phyloP scores from a whole-genome alignment of 2,113 vertebrate genomes.

The Ptilorrhoa leucosticta region DNA sequence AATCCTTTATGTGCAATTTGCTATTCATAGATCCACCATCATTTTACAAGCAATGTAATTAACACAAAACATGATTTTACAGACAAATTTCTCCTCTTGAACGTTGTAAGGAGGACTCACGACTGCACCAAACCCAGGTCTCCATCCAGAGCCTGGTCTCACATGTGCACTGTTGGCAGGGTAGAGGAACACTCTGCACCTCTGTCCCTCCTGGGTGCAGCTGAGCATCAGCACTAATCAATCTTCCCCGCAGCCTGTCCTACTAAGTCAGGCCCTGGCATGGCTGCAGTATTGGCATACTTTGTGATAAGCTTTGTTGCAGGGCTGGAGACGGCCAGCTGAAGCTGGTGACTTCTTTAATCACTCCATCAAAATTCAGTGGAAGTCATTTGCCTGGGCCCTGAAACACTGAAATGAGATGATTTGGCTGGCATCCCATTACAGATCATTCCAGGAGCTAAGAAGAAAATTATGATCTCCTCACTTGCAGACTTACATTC shows the following conservation, averaged over 20 bases:
- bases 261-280: background rate
- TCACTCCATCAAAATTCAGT: conserved; percentile 5
- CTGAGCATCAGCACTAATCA: background rate
- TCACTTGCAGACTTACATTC: background rate
- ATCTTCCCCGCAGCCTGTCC: background rate
- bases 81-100: background rate
- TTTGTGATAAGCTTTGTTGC: background rate
- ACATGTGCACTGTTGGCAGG: fast-evolving
- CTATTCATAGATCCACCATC: background rate
- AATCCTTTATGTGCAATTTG: background rate
- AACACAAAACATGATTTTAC: background rate
- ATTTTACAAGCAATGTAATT: background rate
- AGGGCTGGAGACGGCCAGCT: background rate
- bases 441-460: background rate
- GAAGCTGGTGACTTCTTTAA: conserved; percentile 18
- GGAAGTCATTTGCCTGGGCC: background rate
- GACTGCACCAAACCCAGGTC: background rate
- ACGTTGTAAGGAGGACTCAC: background rate
- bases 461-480: background rate
- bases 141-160: background rate
- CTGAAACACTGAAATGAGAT: background rate
- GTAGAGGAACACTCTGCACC: background rate
- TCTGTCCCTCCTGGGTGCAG: background rate
- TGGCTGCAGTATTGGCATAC: background rate
- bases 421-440: background rate